Base-by-base conservation (phyloP, 2,113 vertebrate genomes). In the Pantherophis guttatus region DNA sequence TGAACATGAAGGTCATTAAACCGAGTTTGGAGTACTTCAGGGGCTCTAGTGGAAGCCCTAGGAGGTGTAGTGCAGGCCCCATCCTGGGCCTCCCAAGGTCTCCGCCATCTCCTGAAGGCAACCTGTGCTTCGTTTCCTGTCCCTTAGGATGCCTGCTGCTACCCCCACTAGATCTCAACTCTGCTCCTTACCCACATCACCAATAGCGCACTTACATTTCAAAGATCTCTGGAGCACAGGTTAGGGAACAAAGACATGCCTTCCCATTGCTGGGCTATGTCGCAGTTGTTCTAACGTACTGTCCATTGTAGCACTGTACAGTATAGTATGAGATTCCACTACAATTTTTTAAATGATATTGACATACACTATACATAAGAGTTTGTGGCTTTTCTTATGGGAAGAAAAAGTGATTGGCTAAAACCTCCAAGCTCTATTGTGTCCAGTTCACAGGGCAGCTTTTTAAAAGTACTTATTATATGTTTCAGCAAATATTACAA, bases 371-470 rank as follows among this genome's bases (percentile, higher is more conserved):
- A 21, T 48, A 53, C 0, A 0, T 44, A 29, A 92, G 62, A 9
- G n/a, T 75, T 93, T 59, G 29, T 92, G 57, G 29, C 75, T 33
- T 55, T 93, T 95, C 87, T 81, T 92, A 90, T 86, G 52, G 92
- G 92, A 92, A 57, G 21, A 33, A 93, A 89, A 91, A 91, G 88
- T 93, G 91, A 92, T 23, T 8, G 65, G 91, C 13, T 54, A 81
- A 88, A 88, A 39, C 12, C 57, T 87, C 54, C 23, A 86, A 92
- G 1, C 19, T 87, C 89, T 15, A 85, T 62, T 26, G 58, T 88
- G 26, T 44, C 59, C 15, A 91, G 54, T 57, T 70, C 65, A 54
- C 17, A 44, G 29, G 26, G 6, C 50, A 87, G 13, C 11, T n/a
- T 87, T 87, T 87, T 8, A 29, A 52, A 53, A 29, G 8, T 87